A percentile compares a stretch with the other conserved stretches of the same genome.
Conservation (phyloP, 2,113 vertebrate genomes). For the Mungos mungo region DNA sequence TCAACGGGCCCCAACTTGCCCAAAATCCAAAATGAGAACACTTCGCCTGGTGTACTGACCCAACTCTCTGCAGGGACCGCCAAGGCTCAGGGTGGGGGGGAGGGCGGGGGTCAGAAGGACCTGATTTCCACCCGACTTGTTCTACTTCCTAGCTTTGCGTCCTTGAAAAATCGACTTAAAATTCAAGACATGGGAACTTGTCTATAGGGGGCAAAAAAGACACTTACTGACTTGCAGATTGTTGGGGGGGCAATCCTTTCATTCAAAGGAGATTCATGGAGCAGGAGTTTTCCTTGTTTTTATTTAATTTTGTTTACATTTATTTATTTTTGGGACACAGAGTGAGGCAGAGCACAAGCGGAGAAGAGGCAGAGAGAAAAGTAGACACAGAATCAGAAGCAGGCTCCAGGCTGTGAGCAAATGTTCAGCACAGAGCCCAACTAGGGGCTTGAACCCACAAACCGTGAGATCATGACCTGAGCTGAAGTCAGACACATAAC, state of each 20-base stretch:
- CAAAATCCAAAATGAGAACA: background rate
- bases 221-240: background rate
- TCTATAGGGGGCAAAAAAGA: background rate
- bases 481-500: too few species aligned
- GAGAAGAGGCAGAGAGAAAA: too few species aligned
- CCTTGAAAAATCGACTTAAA: background rate
- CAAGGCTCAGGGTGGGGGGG: too few species aligned
- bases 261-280: background rate
- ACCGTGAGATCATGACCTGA: too few species aligned
- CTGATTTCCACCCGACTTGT: background rate
- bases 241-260: background rate
- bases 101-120: too few species aligned
- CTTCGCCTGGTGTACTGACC: accelerated
- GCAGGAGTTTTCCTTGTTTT: background rate
- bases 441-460: too few species aligned
- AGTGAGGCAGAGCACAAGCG: too few species aligned
- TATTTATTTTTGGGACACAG: too few species aligned
- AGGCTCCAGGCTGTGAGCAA: too few species aligned
- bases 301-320: too few species aligned
- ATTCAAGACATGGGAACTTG: background rate
- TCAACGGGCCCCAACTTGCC: accelerated
- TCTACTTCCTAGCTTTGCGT: background rate
- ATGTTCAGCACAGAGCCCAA: too few species aligned
- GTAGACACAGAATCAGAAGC: too few species aligned
- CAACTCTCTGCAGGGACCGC: accelerated